Percentiles rank a stretch among this genome's conserved stretches.
Conservation (phyloP, 2,888 invertebrate species). For the Cryptus viduatorius region DNA sequence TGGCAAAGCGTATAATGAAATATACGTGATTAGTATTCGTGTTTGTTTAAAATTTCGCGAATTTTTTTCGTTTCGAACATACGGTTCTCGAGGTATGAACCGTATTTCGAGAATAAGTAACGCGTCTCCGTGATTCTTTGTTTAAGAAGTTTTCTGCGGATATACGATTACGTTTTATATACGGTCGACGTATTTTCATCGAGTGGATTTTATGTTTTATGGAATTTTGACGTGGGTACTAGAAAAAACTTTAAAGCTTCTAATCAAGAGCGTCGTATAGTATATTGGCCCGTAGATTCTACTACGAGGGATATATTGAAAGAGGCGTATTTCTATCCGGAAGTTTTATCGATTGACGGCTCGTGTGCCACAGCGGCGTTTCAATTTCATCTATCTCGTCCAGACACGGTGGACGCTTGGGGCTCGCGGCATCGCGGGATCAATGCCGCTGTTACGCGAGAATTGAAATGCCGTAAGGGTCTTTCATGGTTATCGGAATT, state of each 20-base stretch:
- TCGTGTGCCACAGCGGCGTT: conserved; percentile 26
- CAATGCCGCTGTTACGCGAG: background rate
- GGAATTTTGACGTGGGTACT: conserved; percentile 6
- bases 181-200: background rate
- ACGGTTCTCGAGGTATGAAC: background rate
- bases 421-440: background rate
- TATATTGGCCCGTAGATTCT: conserved; percentile 7
- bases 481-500: conserved; percentile 31
- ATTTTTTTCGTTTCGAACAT: background rate
- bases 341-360: conserved; percentile 23
- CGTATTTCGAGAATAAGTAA: background rate
- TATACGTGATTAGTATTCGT: background rate
- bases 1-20: background rate
- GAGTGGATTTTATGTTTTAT: conserved; percentile 10
- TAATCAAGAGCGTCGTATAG: conserved; percentile 27
- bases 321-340: background rate
- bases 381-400: conserved; percentile 33
- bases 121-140: background rate
- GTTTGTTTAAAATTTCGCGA: background rate
- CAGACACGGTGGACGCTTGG: conserved; percentile 9
- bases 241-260: conserved; percentile 7
- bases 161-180: background rate
- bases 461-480: conserved; percentile 30
- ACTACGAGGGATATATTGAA: conserved; percentile 4
- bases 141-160: background rate